Percentiles rank a stretch among this genome's conserved stretches.
Evolutionary conservation across 2,113 vertebrate genomes (phyloP).

Genomic region (Phainopepla nitens): DNA sequence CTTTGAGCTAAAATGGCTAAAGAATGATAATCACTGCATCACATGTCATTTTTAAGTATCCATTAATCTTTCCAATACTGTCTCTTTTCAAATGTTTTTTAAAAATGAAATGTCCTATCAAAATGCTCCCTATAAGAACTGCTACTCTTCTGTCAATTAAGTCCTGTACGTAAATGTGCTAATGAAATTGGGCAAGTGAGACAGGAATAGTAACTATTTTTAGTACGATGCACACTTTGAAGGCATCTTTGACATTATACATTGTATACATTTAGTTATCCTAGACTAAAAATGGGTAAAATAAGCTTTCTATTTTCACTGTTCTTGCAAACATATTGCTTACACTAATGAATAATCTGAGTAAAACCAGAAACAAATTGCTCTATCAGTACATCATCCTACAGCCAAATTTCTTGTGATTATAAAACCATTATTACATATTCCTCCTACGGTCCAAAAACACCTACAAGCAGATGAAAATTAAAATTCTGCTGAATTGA

Average conservation of each 20-base stretch:
- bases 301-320: not conserved
- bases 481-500: slow-evolving; percentile 16
- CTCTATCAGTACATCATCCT: not conserved
- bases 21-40: not conserved
- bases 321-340: not conserved
- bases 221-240: not conserved
- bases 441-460: slow-evolving; percentile 37
- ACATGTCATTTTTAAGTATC: not conserved
- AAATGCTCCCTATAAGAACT: not conserved
- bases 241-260: not conserved
- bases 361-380: not conserved
- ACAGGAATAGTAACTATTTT: slow-evolving; percentile 10
- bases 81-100: not conserved
- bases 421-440: slow-evolving; percentile 36
- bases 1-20: not conserved
- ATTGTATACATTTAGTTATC: not conserved
- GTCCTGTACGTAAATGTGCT: not conserved
- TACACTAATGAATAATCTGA: not conserved
- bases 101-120: not conserved
- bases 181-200: not conserved
- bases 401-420: slow-evolving; percentile 1
- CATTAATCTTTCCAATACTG: not conserved
- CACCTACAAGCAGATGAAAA: slow-evolving; percentile 14
- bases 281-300: not conserved
- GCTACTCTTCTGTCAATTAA: not conserved